Conservation (phyloP, 2,888 invertebrate species). For the Cheilosia vernalis region DNA sequence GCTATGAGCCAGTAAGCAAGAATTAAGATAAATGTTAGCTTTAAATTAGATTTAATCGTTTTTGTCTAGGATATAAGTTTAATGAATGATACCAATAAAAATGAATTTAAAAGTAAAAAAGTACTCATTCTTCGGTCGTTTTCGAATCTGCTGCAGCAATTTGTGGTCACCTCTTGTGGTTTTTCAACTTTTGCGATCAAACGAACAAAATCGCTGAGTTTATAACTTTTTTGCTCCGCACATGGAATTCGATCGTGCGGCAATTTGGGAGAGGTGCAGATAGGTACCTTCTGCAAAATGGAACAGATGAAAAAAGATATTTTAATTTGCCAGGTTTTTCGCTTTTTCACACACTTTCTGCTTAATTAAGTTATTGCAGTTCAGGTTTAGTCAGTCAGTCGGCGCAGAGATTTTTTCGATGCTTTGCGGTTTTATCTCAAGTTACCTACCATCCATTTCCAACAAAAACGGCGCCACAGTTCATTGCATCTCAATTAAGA, state of each 20-base stretch:
- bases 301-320: slow-evolving; percentile 30
- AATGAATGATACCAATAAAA: too few relatives aligned
- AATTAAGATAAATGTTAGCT: too few relatives aligned
- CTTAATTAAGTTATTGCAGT: slow-evolving; percentile 70
- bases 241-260: slow-evolving; percentile 68
- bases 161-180: slow-evolving; percentile 69
- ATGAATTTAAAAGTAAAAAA: too few relatives aligned
- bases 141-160: slow-evolving; percentile 29
- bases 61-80: too few relatives aligned
- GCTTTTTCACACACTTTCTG: slow-evolving; percentile 63
- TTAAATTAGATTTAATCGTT: too few relatives aligned
- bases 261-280: slow-evolving; percentile 43
- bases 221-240: neutral
- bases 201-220: slow-evolving; percentile 35
- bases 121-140: slow-evolving; percentile 15
- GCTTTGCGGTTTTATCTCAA: slow-evolving; percentile 51
- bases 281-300: slow-evolving; percentile 12
- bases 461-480: slow-evolving; percentile 62
- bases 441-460: slow-evolving; percentile 54
- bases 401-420: slow-evolving; percentile 42
- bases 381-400: slow-evolving; percentile 59
- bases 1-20: too few relatives aligned
- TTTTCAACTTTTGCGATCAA: slow-evolving; percentile 71
- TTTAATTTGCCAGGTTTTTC: slow-evolving; percentile 39
- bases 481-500: slow-evolving; percentile 69